Base-by-base conservation (phyloP, 2,888 invertebrate species). In the Fragum sueziense region DNA sequence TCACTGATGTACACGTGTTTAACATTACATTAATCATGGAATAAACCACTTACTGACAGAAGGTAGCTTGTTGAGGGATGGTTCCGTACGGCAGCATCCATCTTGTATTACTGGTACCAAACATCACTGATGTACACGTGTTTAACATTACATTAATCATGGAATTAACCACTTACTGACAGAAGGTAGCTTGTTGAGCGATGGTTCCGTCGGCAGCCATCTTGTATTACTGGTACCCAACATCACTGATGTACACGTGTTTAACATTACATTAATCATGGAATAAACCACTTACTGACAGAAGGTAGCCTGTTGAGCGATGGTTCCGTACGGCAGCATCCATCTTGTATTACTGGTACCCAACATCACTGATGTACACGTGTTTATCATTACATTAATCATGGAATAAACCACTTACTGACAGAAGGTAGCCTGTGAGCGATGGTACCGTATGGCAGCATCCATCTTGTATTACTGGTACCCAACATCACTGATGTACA, bases 21-120 rank as follows among this genome's bases (percentile, higher is more conserved):
- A 84, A 68, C n/a, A n/a, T n/a, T n/a, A n/a, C n/a, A n/a, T n/a
- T n/a, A n/a, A n/a, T n/a, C n/a, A n/a, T n/a, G n/a, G n/a, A n/a
- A n/a, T n/a, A n/a, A 27, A 2, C 33, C n/a, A 76, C 79, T 68
- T 70, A 83, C 82, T 61, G 71, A 70, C 83, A 83, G 20, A 83
- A 61, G 2, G 75, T 75, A 1, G 75, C 77, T 57, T 83, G 83
- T 57, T 83, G 71, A 17, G 77, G 77, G 17, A 78, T 70, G 27
- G 78, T 76, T 31, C 83, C 83, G 22, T 75, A 77, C 6, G 83
- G 83, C 51, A 80, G 78, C 41, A 78, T 70, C 83, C 83, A 83
- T 61, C 70, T 75, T 4, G 75, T 80, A 6, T 75, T 80, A 1
- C 73, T 29, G 2, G 74, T 57, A 4, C 78, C 78, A 34, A 80